These are phyloP conservation scores for Psephotus haematonotus DNA, from an alignment of 2,113 vertebrate genomes.

Conservation along the genomic window DNA sequence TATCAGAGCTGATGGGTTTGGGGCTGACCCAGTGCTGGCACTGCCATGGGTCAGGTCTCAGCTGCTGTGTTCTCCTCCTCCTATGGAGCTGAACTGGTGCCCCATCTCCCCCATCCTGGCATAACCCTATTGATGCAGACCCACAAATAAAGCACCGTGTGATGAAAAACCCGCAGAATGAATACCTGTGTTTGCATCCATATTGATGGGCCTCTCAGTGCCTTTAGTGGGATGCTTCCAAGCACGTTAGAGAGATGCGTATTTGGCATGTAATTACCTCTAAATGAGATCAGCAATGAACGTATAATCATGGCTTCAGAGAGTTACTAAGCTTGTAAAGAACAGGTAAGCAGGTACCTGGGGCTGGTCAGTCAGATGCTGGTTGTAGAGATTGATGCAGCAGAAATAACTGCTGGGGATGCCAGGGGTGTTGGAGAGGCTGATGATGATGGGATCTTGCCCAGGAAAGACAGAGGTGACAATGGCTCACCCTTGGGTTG, in stretches of 20 bases:
- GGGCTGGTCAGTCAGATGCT: not conserved
- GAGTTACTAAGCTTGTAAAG: not conserved
- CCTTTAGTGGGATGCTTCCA: not conserved
- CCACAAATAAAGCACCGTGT: not conserved
- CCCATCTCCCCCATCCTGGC: not conserved
- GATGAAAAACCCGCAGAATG: not conserved
- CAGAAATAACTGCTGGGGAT: not conserved
- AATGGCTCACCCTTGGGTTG: fast-evolving
- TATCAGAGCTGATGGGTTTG: not conserved
- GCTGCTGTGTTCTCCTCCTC: fast-evolving
- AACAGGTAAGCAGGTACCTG: not conserved
- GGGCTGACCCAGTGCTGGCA: not conserved
- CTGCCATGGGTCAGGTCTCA: not conserved
- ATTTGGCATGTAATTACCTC: conserved; percentile 17
- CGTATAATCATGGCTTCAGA: not conserved
- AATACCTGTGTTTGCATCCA: fast-evolving
- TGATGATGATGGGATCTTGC: not conserved
- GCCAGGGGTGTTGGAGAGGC: not conserved
- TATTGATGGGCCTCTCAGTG: not conserved
- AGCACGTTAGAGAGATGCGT: not conserved
- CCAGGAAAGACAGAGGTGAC: not conserved
- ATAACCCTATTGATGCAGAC: not conserved
- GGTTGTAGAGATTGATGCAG: fast-evolving
- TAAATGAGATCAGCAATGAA: not conserved
- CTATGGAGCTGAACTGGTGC: not conserved